Evolutionary conservation across 2,113 vertebrate genomes (phyloP).

Genomic region (Notothenia coriiceps): DNA sequence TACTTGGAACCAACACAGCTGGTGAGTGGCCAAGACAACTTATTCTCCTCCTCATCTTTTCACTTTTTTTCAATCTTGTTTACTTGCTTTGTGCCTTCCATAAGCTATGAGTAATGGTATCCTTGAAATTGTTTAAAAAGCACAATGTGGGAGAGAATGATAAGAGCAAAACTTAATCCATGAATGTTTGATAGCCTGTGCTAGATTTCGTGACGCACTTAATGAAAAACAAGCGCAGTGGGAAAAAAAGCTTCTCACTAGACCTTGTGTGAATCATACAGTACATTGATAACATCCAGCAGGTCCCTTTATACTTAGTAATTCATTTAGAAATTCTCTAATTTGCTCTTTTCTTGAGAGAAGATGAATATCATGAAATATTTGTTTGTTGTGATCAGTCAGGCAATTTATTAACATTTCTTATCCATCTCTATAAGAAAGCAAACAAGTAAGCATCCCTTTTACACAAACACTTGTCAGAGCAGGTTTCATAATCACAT

Average conservation of each 20-base stretch:
- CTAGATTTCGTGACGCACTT: not conserved
- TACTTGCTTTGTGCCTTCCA: conserved; percentile 4
- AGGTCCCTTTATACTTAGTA: not conserved
- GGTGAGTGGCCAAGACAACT: conserved; percentile 58
- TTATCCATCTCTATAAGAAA: not conserved
- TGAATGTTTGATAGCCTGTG: conserved; percentile 18
- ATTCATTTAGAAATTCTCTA: not conserved
- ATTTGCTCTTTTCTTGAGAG: not conserved
- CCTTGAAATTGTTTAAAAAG: conserved; percentile 14
- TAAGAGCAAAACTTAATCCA: conserved; percentile 17
- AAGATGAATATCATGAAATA: not conserved
- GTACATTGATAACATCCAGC: not conserved
- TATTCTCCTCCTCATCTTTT: conserved; percentile 26
- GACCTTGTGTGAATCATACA: not conserved
- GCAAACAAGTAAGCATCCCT: not conserved
- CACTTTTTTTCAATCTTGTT: conserved; percentile 12
- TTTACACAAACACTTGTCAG: not conserved
- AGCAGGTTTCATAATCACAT: not conserved
- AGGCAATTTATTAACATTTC: too few relatives aligned
- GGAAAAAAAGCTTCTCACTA: not conserved
- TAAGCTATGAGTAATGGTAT: conserved; percentile 31
- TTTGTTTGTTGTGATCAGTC: too few relatives aligned
- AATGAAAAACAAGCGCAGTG: not conserved
- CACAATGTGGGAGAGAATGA: conserved; percentile 24
- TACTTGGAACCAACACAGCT: conserved; percentile 50